Base-by-base conservation (phyloP, 2,797 vertebrate species). In the Neostethus bicornis region DNA sequence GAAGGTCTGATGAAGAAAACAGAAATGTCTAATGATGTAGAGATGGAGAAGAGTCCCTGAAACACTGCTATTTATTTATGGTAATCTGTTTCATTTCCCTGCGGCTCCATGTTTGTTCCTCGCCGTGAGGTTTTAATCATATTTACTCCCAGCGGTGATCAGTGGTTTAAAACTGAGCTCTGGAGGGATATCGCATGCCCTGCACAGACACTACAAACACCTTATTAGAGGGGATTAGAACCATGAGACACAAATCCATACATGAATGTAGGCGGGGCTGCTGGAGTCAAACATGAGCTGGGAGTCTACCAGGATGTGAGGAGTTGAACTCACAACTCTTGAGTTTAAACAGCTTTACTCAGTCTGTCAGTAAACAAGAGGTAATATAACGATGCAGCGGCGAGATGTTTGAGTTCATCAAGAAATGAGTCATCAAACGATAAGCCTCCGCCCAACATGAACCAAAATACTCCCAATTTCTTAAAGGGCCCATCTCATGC, bases 301-400 rank as follows among this genome's bases (percentile, higher is more conserved):
- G 28, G 46, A 59, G 55, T 11, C 48, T 10, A 5, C 41, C 59
- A 23, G 10, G 68, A 61, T 29, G 37, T 3, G 37, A 41, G 29
- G 39, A 61, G 66, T 69, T 73, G 10, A 66, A 61, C 21, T 39
- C 61, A 49, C n/a, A 34, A 2, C n/a, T n/a, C 38, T 31, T 31
- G 23, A 49, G 38, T 50, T 58, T 75, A 51, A 77, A 72, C 45
- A 55, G 65, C 12, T 14, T 54, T 48, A 55, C 7, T 55, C 5
- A 6, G 16, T 53, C n/a, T 41, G 26, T 41, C 49, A 52, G 39
- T 59, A 61, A 63, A 56, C 23, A 58, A 48, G 41, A 29, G n/a
- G 25, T n/a, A 42, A 54, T 21, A 66, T n/a, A 42, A 54, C 21
- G 66, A 43, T 46, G 32, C 39, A 67, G 54, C 50, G 64, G 42